These are phyloP conservation scores for Dynastes maya DNA, from an alignment of 2,888 invertebrate species.

Conservation along the genomic window DNA sequence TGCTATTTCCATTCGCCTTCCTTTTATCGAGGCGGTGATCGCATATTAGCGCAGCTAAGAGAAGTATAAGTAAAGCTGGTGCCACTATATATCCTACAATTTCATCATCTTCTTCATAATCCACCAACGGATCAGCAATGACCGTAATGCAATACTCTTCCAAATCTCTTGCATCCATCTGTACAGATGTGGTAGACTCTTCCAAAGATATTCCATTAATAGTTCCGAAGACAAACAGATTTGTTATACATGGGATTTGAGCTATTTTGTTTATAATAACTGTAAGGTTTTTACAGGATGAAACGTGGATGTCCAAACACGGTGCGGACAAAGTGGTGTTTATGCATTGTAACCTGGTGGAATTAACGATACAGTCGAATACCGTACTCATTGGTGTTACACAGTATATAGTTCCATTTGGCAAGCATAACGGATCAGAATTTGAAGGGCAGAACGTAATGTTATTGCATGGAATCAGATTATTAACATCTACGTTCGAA, in stretches of 20 bases:
- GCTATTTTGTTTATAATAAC: neutral
- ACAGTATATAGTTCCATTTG: slow-evolving; percentile 12
- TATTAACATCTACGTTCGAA: neutral
- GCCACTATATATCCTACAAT: neutral
- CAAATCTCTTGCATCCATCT: neutral
- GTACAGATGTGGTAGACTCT: neutral
- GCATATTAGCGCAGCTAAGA: neutral
- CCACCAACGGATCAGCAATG: neutral
- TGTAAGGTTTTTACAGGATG: neutral
- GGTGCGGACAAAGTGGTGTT: neutral
- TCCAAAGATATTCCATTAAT: neutral
- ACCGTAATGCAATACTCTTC: slow-evolving; percentile 11
- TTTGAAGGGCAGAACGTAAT: slow-evolving; percentile 18
- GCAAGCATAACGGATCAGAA: slow-evolving; percentile 9
- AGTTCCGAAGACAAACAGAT: neutral
- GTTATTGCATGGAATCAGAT: neutral
- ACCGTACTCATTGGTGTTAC: neutral
- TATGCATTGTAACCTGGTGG: neutral
- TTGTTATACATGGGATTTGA: slow-evolving; percentile 6
- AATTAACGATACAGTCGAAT: too few species aligned
- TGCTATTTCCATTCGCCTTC: neutral
- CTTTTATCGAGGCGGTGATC: neutral
- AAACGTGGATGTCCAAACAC: too few species aligned
- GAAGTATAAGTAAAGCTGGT: neutral
- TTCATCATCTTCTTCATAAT: neutral